A percentile compares a stretch with the other conserved stretches of the same genome.
These are phyloP conservation scores for Brenthis daphne DNA, from an alignment of 2,888 invertebrate species.

Conservation along the genomic window DNA sequence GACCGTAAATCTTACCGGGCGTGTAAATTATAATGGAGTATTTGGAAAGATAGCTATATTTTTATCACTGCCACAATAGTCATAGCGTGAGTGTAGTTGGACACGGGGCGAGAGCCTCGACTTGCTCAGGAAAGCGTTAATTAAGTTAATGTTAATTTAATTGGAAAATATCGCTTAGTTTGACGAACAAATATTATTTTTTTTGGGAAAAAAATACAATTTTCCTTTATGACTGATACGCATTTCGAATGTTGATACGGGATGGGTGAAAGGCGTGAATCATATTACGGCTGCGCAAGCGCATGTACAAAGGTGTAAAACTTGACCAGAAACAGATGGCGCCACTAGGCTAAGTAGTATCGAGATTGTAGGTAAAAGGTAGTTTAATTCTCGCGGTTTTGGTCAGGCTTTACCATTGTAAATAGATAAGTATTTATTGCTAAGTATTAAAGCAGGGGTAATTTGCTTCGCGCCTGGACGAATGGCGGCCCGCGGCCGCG, in stretches of 20 bases:
- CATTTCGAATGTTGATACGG: slow-evolving; percentile 23
- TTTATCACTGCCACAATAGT: slow-evolving; percentile 77
- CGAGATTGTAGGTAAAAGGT: slow-evolving; percentile 41
- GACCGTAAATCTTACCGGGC: slow-evolving; percentile 52
- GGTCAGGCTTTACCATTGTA: slow-evolving; percentile 56
- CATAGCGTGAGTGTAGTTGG: slow-evolving; percentile 42
- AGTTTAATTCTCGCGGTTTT: slow-evolving; percentile 40
- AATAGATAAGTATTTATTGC: slow-evolving; percentile 74
- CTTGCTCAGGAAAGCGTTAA: slow-evolving; percentile 51
- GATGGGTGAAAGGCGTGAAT: slow-evolving; percentile 63
- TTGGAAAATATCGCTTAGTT: slow-evolving; percentile 22
- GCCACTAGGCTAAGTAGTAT: slow-evolving; percentile 32
- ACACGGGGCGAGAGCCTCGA: slow-evolving; percentile 37
- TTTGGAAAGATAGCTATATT: slow-evolving; percentile 61
- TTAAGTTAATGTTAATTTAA: slow-evolving; percentile 43
- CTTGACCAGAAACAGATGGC: slow-evolving; percentile 35
- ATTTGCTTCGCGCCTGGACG: slow-evolving; percentile 74
- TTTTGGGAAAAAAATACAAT: slow-evolving; percentile 33
- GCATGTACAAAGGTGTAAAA: slow-evolving; percentile 38
- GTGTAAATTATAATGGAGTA: slow-evolving; percentile 53
- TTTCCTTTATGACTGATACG: slow-evolving; percentile 28
- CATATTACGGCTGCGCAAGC: slow-evolving; percentile 66
- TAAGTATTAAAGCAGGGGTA: slow-evolving; percentile 64
- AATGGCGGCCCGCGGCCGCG: slow-evolving; percentile 28
- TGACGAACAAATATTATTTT: slow-evolving; percentile 28